Conservation (phyloP, 64 coral and sea anemone genomes). For the Trachythela sp. region DNA sequence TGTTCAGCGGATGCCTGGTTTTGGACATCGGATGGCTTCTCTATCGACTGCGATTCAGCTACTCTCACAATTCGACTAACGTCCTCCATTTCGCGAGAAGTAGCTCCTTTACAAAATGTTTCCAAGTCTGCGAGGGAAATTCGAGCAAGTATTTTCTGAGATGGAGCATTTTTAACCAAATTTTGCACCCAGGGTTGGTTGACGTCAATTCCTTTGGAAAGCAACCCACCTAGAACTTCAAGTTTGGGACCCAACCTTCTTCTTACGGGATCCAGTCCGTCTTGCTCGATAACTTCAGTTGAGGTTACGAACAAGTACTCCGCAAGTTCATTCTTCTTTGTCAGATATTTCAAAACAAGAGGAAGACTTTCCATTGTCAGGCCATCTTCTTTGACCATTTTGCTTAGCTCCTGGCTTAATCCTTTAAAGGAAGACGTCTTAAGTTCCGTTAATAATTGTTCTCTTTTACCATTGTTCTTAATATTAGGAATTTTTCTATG, state of each 20-base stretch:
- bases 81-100: conserved; percentile 26
- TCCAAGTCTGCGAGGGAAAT: background rate
- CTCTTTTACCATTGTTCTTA: background rate
- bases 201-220: background rate
- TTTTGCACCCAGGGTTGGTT: conserved; percentile 12
- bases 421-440: background rate
- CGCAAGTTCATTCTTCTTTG: conserved; percentile 24
- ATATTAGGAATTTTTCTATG: background rate
- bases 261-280: conserved; percentile 12
- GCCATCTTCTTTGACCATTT: background rate
- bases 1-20: background rate
- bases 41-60: background rate
- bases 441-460: background rate
- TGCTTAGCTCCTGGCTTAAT: background rate
- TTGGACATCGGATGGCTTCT: background rate
- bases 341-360: conserved; percentile 7
- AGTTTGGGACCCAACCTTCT: conserved; percentile 41
- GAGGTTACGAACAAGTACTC: background rate
- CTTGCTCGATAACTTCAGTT: background rate
- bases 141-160: background rate
- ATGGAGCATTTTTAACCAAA: conserved; percentile 12
- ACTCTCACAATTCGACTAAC: background rate
- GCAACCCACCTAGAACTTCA: conserved; percentile 48
- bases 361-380: background rate
- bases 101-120: conserved; percentile 4